A percentile compares a stretch with the other conserved stretches of the same genome.
Conservation (phyloP, 2,113 vertebrate species). For the Chrysochloris asiatica region DNA sequence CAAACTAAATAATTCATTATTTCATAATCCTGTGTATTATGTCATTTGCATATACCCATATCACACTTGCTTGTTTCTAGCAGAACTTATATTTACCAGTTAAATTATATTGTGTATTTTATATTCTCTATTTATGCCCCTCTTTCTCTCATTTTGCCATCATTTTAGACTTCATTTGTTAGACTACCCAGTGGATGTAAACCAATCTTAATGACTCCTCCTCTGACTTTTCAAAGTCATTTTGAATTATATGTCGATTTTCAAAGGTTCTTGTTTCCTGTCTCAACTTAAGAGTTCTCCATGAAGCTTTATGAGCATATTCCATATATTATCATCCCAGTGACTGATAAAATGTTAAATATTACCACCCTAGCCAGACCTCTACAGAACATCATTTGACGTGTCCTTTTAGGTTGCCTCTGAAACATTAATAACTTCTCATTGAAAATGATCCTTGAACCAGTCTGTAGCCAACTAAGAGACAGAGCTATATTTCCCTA, state of each 20-base stretch:
- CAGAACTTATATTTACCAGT: not conserved
- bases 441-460: slow-evolving; percentile 76
- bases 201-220: not conserved
- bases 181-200: not conserved
- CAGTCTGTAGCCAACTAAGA: slow-evolving; percentile 59
- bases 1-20: not conserved
- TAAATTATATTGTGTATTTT: not conserved
- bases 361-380: slow-evolving; percentile 71
- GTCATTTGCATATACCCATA: not conserved
- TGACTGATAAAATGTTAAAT: slow-evolving; percentile 77
- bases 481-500: slow-evolving; percentile 51
- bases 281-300: slow-evolving; percentile 65
- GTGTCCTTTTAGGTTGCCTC: slow-evolving; percentile 77
- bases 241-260: slow-evolving; percentile 63
- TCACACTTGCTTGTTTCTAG: not conserved
- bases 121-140: not conserved
- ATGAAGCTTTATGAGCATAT: slow-evolving; percentile 76
- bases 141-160: not conserved
- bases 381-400: slow-evolving; percentile 70
- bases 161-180: not conserved
- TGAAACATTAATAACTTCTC: slow-evolving; percentile 77
- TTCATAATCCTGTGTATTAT: not conserved
- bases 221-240: slow-evolving; percentile 67
- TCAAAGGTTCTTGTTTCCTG: slow-evolving; percentile 65
- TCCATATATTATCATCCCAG: slow-evolving; percentile 76